A percentile compares a stretch with the other conserved stretches of the same genome.
Conservation (phyloP, 2,888 invertebrate species). For the Cotesia congregata region DNA sequence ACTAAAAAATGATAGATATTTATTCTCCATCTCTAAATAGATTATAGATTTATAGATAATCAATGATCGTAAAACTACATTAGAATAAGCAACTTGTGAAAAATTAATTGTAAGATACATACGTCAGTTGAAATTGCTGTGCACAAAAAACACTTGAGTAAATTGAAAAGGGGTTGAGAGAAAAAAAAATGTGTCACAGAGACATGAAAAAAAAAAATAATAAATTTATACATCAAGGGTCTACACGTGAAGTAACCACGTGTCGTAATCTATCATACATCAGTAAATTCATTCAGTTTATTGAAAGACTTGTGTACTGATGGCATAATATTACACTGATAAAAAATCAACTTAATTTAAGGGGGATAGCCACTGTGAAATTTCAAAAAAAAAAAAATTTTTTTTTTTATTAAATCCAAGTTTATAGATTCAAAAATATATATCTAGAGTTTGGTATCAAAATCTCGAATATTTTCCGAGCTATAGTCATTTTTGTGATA, state of each 20-base stretch:
- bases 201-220: constrained; percentile 7
- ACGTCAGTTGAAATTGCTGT: constrained; percentile 19
- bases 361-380: no score
- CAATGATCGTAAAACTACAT: neutral
- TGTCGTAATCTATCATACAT: neutral
- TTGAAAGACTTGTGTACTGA: constrained; percentile 50
- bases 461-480: no score
- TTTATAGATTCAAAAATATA: no score
- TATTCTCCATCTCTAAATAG: neutral
- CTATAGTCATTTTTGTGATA: no score
- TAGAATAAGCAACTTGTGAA: neutral
- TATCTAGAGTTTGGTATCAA: no score
- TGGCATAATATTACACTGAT: constrained; percentile 34
- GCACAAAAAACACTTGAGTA: constrained; percentile 18
- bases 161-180: constrained; percentile 14
- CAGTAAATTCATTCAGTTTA: neutral
- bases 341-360: no score
- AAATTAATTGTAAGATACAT: constrained; percentile 28
- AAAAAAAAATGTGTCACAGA: neutral
- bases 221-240: neutral
- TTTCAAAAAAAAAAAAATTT: no score
- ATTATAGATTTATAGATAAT: constrained; percentile 1
- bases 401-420: no score
- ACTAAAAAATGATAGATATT: neutral
- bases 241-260: neutral